Percentiles rank a stretch among this genome's conserved stretches.
These are phyloP conservation scores for Phalacrocorax pelagicus DNA, from an alignment of 2,113 vertebrate genomes.

Conservation along the genomic window DNA sequence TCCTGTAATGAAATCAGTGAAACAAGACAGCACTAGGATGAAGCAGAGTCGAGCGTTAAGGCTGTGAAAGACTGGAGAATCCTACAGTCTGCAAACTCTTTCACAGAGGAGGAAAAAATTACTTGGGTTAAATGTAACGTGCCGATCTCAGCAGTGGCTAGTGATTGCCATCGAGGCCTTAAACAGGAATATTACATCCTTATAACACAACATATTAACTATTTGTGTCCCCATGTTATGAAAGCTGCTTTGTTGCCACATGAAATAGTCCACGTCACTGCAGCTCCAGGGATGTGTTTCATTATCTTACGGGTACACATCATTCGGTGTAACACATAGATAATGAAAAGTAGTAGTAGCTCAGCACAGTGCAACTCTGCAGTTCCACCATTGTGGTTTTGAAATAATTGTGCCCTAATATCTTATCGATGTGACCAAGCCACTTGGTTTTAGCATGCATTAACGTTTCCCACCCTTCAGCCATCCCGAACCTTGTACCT, in stretches of 20 bases:
- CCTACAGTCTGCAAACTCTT: neutral
- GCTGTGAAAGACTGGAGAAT: neutral
- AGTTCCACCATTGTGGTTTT: neutral
- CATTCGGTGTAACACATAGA: neutral
- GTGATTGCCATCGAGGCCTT: neutral
- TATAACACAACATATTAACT: neutral
- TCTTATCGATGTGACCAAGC: neutral
- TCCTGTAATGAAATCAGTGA: neutral
- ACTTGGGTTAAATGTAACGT: neutral
- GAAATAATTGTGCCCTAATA: neutral
- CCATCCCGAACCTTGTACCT: neutral
- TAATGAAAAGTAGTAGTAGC: neutral
- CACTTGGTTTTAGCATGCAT: neutral
- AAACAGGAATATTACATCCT: neutral
- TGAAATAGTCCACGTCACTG: neutral
- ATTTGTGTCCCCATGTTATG: fast-evolving
- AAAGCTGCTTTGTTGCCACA: neutral
- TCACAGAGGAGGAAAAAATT: neutral
- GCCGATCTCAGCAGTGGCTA: neutral
- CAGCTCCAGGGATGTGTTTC: neutral
- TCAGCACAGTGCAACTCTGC: neutral
- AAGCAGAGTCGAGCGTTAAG: neutral
- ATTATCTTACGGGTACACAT: neutral
- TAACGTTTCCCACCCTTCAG: neutral
- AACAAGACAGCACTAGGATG: neutral